Percentiles rank a stretch among this genome's conserved stretches.
phyloP scores from a whole-genome alignment of 2,797 vertebrate species.

The Alectoris magna region DNA sequence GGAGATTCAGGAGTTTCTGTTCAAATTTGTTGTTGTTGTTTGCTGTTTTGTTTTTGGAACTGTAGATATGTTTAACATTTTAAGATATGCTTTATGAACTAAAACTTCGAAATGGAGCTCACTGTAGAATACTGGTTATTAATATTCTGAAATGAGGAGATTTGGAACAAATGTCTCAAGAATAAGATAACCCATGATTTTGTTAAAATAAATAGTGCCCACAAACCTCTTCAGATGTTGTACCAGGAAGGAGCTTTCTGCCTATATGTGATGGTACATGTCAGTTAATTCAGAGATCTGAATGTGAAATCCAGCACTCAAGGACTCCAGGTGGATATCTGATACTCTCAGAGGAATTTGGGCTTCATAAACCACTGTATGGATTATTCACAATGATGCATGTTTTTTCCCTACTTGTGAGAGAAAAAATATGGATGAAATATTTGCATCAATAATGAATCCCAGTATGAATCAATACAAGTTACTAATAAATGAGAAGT shows the following conservation, averaged over 20 bases:
- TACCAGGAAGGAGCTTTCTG: slow-evolving; percentile 2
- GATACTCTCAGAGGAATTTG: slow-evolving; percentile 23
- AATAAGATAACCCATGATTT: background rate
- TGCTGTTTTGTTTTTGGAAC: background rate
- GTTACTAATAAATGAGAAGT: slow-evolving; percentile 39
- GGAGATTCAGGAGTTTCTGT: background rate
- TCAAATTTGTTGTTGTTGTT: background rate
- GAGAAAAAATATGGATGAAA: slow-evolving; percentile 31
- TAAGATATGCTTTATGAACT: background rate
- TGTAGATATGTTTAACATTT: background rate
- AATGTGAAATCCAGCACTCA: slow-evolving; percentile 47
- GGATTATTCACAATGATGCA: slow-evolving; percentile 23
- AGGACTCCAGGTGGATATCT: slow-evolving; percentile 47
- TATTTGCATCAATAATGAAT: slow-evolving; percentile 44
- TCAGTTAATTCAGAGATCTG: slow-evolving; percentile 50
- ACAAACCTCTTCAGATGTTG: background rate
- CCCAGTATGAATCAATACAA: slow-evolving; percentile 22
- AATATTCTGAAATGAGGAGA: background rate
- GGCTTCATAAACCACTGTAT: slow-evolving; percentile 34
- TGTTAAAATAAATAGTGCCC: slow-evolving; percentile 23
- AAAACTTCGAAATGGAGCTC: background rate
- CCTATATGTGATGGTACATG: slow-evolving; percentile 2
- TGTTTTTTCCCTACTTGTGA: slow-evolving; percentile 29
- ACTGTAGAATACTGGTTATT: background rate
- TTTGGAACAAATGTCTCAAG: slow-evolving; percentile 22